Evolutionary conservation across 1,140 invertebrate genomes (phyloP), one percentile per base, ranked within the genome.

Genomic region (Pachypeltis micranthus): DNA sequence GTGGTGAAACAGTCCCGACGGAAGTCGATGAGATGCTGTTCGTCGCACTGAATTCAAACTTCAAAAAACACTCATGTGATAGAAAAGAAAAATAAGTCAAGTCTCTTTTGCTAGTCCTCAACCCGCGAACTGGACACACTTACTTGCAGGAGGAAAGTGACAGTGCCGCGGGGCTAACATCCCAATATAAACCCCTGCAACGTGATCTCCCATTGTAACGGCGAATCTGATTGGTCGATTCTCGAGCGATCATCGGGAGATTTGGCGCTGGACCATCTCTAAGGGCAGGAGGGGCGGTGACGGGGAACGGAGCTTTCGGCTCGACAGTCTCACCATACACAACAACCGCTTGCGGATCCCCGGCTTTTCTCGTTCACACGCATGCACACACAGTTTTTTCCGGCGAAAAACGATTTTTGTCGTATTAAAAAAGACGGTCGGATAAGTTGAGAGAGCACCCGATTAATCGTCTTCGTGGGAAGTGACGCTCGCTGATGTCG

Each of bases 111-210:
- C n/a, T n/a, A 51, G 47, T 51, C 47, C 47, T n/a, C n/a, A n/a
- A n/a, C 47, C 12, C 47, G 47, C 63, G 68, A 74, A 74, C 77
- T 74, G 74, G 78, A 76, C 70, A 76, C 80, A 86, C 85, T 86
- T 86, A 87, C 85, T 87, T 88, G 90, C 85, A 85, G 87, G 87
- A 90, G 87, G 86, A 87, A 89, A 90, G 87, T 91, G 88, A 86
- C 83, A 82, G 80, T 81, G 78, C 76, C 77, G 79, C 78, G 78
- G 79, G 77, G 78, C 73, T 76, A 73, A 76, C 72, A 76, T 77
- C 80, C 81, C 79, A 81, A 85, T 89, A 88, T 88, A 89, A 89
- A 88, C 86, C 82, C 80, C 76, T 81, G 87, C 85, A 88, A 89
- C 81, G 85, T 85, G 86, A 90, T 86, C 83, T 83, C 78, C 76